Base-by-base conservation (phyloP, 2,797 vertebrate species). In the Ctenopoma kingsleyae region DNA sequence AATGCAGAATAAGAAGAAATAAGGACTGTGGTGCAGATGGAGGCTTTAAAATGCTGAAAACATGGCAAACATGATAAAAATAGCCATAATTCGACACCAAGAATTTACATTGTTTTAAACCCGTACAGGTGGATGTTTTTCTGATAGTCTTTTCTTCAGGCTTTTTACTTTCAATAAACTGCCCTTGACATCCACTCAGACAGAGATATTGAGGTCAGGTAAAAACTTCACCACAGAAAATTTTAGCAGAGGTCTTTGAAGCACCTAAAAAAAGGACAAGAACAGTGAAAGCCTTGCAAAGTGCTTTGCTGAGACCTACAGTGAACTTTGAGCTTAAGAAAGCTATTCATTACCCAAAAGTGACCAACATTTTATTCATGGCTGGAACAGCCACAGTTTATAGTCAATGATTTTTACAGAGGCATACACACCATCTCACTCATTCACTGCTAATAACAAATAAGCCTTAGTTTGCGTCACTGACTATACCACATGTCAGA, bases 321-420 rank as follows among this genome's bases (percentile, higher is more conserved):
- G 3, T 17, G 4, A 23, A 44, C 27, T 43, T 41, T 44, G 23
- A 17, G 32, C 51, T 38, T 55, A 32, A 8, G 32, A 38, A 38
- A 12, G 10, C 36, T 4, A 65, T 56, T 60, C 15, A 71, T 65
- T 23, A 49, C 27, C 51, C 3, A 4, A 48, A 38, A 62, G 40
- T 52, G 22, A 65, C 52, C 35, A 8, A 35, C 46, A 44, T 68
- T 58, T 71, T 41, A 48, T 53, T 60, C 70, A 72, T 66, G 13
- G 9, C 53, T 53, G 40, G 9, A 56, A 51, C 57, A 44, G 56
- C 32, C 44, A 2, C 41, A 53, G 71, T 57, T 67, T 67, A 41
- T 57, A 60, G 63, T 25, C 71, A 76, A 80, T 73, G 56, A 66
- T 67, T 80, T 71, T 59, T 25, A 47, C 23, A 8, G 46, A 35